These are phyloP conservation scores for Eilema depressum DNA, from an alignment of 2,888 invertebrate genomes.

Conservation along the genomic window DNA sequence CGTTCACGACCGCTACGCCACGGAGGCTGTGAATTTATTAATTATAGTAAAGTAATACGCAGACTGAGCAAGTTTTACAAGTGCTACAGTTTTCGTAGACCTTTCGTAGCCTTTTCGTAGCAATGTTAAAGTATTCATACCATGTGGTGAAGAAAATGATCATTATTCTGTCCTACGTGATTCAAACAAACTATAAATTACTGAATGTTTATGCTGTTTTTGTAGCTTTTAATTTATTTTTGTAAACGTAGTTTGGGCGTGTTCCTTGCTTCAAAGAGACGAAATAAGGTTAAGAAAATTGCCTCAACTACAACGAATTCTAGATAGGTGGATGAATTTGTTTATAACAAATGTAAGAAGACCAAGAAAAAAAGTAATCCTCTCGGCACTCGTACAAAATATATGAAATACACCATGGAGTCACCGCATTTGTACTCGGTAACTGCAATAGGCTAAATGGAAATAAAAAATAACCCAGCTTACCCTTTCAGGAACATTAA, in stretches of 20 bases:
- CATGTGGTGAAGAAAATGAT: no score
- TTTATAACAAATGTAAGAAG: neutral
- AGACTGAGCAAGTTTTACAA: neutral
- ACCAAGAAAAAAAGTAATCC: neutral
- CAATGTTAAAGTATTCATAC: neutral
- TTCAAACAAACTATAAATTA: no score
- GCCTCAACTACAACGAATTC: no score
- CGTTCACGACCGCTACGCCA: no score
- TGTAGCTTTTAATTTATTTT: neutral
- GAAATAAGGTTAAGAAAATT: neutral
- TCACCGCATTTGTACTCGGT: no score
- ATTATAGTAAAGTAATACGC: no score
- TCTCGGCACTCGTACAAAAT: no score
- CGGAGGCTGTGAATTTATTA: no score
- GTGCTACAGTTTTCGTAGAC: slow-evolving; percentile 23
- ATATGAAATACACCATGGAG: neutral
- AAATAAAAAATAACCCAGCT: neutral
- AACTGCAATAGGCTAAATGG: neutral
- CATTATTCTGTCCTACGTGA: no score
- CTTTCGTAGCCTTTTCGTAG: slow-evolving; percentile 18
- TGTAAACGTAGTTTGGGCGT: neutral
- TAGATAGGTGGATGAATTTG: no score
- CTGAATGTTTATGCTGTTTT: neutral
- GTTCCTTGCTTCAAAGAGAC: neutral
- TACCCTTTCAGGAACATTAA: neutral